Percentiles rank a stretch among this genome's conserved stretches.
These are phyloP conservation scores for Margarornis squamiger DNA, from an alignment of 2,797 vertebrate species.

Conservation along the genomic window DNA sequence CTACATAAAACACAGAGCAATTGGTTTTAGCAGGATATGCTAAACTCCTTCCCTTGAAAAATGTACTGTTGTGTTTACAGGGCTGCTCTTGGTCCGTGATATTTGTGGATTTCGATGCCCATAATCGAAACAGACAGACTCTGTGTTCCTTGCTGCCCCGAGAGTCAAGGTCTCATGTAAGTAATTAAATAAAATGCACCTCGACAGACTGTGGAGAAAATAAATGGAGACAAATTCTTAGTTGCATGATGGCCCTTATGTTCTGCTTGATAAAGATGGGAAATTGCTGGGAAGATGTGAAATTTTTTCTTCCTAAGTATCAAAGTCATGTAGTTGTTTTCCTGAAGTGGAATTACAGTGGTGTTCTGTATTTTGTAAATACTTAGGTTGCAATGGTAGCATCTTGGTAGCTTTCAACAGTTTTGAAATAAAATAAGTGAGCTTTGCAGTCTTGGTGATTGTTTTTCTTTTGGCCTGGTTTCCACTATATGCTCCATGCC, in stretches of 20 bases:
- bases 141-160: slow-evolving; percentile 91
- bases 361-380: background rate
- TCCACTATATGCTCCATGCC: background rate
- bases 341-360: background rate
- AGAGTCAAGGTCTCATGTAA: slow-evolving; percentile 96
- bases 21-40: background rate
- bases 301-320: background rate
- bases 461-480: background rate
- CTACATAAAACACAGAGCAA: background rate
- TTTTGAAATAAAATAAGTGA: background rate
- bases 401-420: background rate
- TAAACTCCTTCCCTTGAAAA: background rate
- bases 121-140: slow-evolving; percentile 96
- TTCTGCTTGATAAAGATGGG: background rate
- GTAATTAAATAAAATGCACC: slow-evolving; percentile 56
- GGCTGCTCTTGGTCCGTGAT: slow-evolving; percentile 98
- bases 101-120: slow-evolving; percentile 98
- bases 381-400: background rate
- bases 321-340: background rate
- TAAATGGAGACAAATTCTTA: background rate
- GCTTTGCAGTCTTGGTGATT: background rate
- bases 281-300: background rate
- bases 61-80: slow-evolving; percentile 55
- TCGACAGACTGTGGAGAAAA: background rate
- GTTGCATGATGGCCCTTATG: background rate